Evolutionary conservation across 2,797 vertebrate genomes (phyloP).

Genomic region (Hylomyscus alleni): DNA sequence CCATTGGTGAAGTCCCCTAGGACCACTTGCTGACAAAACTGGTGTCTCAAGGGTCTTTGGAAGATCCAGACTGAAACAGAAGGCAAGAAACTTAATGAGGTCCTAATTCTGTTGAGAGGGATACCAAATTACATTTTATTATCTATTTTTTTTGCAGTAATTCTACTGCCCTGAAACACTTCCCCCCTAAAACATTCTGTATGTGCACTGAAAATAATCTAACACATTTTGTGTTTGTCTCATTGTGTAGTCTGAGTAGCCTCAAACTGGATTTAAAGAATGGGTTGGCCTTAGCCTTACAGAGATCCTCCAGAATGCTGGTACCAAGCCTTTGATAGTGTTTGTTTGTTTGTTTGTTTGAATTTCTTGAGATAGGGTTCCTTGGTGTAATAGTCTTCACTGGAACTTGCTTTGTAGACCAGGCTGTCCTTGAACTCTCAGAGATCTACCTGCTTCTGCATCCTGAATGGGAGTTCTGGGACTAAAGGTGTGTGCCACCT

Average conservation of each 20-base stretch:
- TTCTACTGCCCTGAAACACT: neutral
- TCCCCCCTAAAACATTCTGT: neutral
- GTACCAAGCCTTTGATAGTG: neutral
- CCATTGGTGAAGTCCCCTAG: neutral
- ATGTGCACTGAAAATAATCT: neutral
- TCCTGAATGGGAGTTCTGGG: no score
- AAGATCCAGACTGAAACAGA: constrained; percentile 37
- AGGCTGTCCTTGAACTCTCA: no score
- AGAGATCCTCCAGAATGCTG: neutral
- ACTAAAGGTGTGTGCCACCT: neutral
- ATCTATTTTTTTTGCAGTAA: neutral
- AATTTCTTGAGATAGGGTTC: neutral
- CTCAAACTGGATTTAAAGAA: neutral
- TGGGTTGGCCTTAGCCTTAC: neutral
- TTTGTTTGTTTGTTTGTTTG: neutral
- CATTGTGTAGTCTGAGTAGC: neutral
- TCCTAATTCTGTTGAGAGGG: constrained; percentile 49
- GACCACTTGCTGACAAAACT: neutral
- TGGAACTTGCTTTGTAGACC: neutral
- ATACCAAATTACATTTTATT: constrained; percentile 18
- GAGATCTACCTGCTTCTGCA: no score
- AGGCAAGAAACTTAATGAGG: constrained; percentile 35
- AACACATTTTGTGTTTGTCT: neutral
- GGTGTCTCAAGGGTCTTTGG: neutral
- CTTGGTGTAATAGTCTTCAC: neutral